phyloP scores from a whole-genome alignment of 2,797 vertebrate genomes.

The Hydrocynus forskahlii region DNA sequence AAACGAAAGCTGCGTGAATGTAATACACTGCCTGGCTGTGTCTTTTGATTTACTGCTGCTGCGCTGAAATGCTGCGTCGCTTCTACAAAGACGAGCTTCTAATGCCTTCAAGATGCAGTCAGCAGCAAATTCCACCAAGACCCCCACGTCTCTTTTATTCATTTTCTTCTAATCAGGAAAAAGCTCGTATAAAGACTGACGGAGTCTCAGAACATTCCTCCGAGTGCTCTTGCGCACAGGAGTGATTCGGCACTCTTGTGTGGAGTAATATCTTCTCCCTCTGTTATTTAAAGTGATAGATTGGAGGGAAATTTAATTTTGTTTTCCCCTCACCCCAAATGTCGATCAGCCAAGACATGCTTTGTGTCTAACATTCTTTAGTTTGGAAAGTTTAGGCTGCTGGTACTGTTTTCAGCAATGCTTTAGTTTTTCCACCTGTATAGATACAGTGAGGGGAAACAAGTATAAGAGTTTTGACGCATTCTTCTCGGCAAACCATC shows the following conservation, averaged over 20 bases:
- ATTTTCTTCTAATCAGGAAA: slow-evolving; percentile 15
- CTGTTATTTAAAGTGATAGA: background rate
- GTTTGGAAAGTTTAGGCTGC: too few species aligned
- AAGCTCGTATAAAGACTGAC: slow-evolving; percentile 6
- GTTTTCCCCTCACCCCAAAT: background rate
- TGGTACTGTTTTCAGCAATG: too few species aligned
- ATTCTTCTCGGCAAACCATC: too few species aligned
- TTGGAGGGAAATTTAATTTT: background rate
- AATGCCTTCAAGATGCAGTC: slow-evolving; percentile 57
- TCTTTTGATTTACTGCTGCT: slow-evolving; percentile 12
- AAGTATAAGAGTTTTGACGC: too few species aligned
- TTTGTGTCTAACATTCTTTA: too few species aligned
- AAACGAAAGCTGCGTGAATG: slow-evolving; percentile 24
- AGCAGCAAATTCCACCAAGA: slow-evolving; percentile 41
- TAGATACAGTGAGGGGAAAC: too few species aligned
- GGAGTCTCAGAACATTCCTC: background rate
- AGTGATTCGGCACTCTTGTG: slow-evolving; percentile 11
- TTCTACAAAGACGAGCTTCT: slow-evolving; percentile 30
- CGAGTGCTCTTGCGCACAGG: background rate
- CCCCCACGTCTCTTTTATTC: slow-evolving; percentile 40
- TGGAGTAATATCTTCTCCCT: background rate
- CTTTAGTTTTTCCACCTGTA: too few species aligned
- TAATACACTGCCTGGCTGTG: slow-evolving; percentile 10
- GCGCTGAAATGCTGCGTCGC: slow-evolving; percentile 25
- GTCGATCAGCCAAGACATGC: background rate